phyloP scores from a whole-genome alignment of 2,797 vertebrate species.

The Scolopax rusticola region DNA sequence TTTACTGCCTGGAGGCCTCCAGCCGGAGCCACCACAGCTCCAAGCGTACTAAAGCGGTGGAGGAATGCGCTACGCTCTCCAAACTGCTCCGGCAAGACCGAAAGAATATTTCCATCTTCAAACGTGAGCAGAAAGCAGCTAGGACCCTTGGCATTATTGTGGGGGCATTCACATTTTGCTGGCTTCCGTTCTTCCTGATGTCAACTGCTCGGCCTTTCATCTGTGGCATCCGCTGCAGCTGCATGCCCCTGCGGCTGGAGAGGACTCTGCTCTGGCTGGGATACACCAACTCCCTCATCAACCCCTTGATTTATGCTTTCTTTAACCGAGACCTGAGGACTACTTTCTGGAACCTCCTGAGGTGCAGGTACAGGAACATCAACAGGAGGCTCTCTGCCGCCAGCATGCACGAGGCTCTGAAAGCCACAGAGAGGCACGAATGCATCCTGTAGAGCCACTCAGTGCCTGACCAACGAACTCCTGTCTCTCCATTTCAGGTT shows the following conservation, averaged over 20 bases:
- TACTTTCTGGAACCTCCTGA: conserved; percentile 83
- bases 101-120: conserved; percentile 83
- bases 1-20: conserved; percentile 68
- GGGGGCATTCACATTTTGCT: conserved; percentile 79
- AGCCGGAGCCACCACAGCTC: conserved; percentile 52
- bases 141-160: conserved; percentile 80
- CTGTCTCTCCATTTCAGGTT: conserved; percentile 36
- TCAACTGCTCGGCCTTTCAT: conserved; percentile 80
- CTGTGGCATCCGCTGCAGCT: conserved; percentile 77
- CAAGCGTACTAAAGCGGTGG: conserved; percentile 62
- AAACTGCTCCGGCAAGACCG: conserved; percentile 78
- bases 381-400: conserved; percentile 79
- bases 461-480: neutral
- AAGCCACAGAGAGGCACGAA: conserved; percentile 78
- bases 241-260: conserved; percentile 78
- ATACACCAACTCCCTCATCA: conserved; percentile 91
- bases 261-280: conserved; percentile 89
- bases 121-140: conserved; percentile 80
- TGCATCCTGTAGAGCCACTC: conserved; percentile 67
- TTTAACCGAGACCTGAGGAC: conserved; percentile 90
- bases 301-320: conserved; percentile 93
- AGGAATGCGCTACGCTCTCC: conserved; percentile 77
- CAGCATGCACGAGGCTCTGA: conserved; percentile 82
- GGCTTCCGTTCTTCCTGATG: conserved; percentile 81
- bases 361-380: conserved; percentile 82